phyloP scores from a whole-genome alignment of 2,113 vertebrate species.

The Nesospiza acunhae region DNA sequence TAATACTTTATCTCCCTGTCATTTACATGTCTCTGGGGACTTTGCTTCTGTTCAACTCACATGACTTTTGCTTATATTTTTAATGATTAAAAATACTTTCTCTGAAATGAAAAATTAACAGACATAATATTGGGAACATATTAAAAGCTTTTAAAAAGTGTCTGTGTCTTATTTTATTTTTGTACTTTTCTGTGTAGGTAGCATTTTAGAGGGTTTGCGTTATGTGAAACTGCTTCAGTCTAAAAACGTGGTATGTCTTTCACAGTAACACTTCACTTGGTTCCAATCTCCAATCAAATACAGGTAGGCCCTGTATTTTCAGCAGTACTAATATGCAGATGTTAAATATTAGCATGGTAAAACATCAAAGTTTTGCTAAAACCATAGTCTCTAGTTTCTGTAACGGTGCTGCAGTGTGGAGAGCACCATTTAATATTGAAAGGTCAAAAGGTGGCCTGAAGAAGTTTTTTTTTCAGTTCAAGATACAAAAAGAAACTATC shows the following conservation, averaged over 20 bases:
- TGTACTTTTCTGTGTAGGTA: background rate
- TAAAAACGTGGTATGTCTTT: background rate
- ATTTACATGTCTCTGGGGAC: background rate
- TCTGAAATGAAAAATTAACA: constrained; percentile 9
- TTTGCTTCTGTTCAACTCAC: background rate
- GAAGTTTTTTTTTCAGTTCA: background rate
- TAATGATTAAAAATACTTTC: background rate
- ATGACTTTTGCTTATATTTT: background rate
- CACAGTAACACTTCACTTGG: background rate
- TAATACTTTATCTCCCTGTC: background rate
- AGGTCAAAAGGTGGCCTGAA: background rate
- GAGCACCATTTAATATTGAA: background rate
- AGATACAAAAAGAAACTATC: background rate
- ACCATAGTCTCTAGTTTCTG: background rate
- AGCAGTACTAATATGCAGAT: background rate
- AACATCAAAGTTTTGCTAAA: background rate
- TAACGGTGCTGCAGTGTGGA: background rate
- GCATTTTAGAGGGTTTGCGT: background rate
- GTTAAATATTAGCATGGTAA: background rate
- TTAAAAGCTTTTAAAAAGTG: background rate
- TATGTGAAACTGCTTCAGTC: background rate
- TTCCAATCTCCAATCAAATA: background rate
- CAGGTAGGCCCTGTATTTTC: background rate
- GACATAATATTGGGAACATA: background rate
- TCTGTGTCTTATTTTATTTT: background rate